A percentile compares a stretch with the other conserved stretches of the same genome.
These are phyloP conservation scores for Nothoprocta perdicaria DNA, from an alignment of 2,113 vertebrate species.

Conservation along the genomic window DNA sequence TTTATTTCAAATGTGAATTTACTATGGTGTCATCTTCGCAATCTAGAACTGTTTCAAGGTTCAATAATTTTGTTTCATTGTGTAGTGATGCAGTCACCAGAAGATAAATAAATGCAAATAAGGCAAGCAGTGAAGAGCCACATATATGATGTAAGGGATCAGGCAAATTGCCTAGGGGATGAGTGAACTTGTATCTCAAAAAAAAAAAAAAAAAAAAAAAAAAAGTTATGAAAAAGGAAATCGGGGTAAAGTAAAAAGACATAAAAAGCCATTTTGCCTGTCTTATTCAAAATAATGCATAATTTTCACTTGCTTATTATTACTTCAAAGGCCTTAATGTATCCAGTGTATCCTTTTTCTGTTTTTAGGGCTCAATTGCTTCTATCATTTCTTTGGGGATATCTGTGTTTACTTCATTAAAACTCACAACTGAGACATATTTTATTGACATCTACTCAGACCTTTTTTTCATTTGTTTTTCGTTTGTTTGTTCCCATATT, in stretches of 20 bases:
- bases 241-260: neutral
- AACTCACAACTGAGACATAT: neutral
- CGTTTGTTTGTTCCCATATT: neutral
- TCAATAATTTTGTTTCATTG: constrained; percentile 71
- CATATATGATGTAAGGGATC: constrained; percentile 20
- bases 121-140: constrained; percentile 33
- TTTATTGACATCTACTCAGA: constrained; percentile 10
- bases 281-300: neutral
- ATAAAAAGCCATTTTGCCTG: neutral
- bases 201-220: neutral
- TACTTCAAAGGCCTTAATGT: neutral
- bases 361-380: neutral
- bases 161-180: neutral
- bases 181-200: neutral
- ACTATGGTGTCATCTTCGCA: constrained; percentile 65
- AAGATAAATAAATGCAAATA: constrained; percentile 69
- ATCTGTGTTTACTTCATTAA: constrained; percentile 20
- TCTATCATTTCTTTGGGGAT: constrained; percentile 30
- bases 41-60: constrained; percentile 75
- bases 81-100: constrained; percentile 39
- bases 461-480: neutral
- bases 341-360: neutral
- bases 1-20: constrained; percentile 74
- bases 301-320: neutral
- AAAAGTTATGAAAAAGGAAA: neutral